Base-by-base conservation (phyloP, 2,888 invertebrate genomes). In the Halictus ligatus region DNA sequence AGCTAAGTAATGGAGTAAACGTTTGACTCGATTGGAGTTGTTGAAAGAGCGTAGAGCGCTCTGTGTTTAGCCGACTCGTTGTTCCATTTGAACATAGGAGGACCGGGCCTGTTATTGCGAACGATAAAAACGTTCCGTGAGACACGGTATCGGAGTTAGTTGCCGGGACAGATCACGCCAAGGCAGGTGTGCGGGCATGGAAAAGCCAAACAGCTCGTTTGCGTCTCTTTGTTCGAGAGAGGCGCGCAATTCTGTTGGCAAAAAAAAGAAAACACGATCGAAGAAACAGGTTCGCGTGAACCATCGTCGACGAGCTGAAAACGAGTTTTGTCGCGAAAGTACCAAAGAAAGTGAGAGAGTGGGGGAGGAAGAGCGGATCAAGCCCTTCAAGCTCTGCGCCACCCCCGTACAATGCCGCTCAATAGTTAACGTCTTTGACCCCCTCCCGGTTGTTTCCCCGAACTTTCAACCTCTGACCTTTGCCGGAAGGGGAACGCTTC, bases 381-480 rank as follows among this genome's bases (percentile, higher is more conserved):
- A 69, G 40, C 43, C 74, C 75, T 78, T 75, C 60, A 21, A 77
- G 40, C 64, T 35, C 13, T 35, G 21, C 64, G 18, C 40, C 75
- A 18, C 54, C 29, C 13, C 18, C 3, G 12, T 35, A 79, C 75
- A 72, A 81, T 71, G 78, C 29, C 77, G 83, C 46, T 80, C 84
- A 69, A 84, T 89, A 78, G 83, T 75, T 80, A 84, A 75, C 88
- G 82, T 85, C 85, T 88, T 87, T 88, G 89, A 89, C 82, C 85
- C 88, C 69, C 25, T 67, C 73, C 75, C 79, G 79, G 88, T 89
- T 88, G 82, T 89, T 89, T 88, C 75, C 82, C 87, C 81, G 84
- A 89, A 83, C 88, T 83, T 86, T 85, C 76, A 84, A 89, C 88
- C 89, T 72, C 71, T 85, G 88, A 89, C 89, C 88, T 89, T 89